phyloP scores from a whole-genome alignment of 2,113 vertebrate species.

The Mus musculus region DNA sequence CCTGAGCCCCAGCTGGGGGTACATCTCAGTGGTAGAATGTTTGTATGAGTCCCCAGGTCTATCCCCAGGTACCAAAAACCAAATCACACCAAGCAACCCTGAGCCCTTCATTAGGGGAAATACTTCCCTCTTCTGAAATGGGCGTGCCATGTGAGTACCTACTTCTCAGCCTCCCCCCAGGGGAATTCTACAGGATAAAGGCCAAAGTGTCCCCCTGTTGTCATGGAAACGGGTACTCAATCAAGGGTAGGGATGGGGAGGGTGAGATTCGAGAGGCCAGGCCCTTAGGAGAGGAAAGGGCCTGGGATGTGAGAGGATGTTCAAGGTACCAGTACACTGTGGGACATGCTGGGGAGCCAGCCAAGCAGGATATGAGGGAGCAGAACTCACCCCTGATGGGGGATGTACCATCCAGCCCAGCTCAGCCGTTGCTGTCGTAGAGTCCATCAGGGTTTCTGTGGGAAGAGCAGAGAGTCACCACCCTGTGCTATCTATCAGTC shows the following conservation, averaged over 20 bases:
- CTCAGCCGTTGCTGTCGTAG: constrained; percentile 96
- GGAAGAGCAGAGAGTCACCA: constrained; percentile 70
- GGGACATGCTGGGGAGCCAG: neutral
- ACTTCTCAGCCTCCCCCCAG: neutral
- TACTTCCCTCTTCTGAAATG: constrained; percentile 21
- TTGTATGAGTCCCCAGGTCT: neutral
- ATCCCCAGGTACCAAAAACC: neutral
- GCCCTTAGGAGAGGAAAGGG: neutral
- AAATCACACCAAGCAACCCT: neutral
- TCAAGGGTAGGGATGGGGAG: neutral
- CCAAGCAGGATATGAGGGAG: neutral
- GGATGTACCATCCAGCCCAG: constrained; percentile 96
- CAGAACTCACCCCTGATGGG: constrained; percentile 92
- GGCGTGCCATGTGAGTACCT: neutral
- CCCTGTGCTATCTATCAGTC: neutral
- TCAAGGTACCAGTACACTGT: accelerated
- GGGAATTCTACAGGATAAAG: constrained; percentile 18
- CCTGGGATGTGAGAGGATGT: constrained; percentile 81
- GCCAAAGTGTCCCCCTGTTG: constrained; percentile 15
- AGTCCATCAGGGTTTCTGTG: constrained; percentile 97
- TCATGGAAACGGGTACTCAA: constrained; percentile 38
- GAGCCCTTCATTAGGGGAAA: neutral
- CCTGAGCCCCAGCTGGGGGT: neutral
- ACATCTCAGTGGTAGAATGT: neutral
- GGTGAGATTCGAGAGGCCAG: neutral